A percentile compares a stretch with the other conserved stretches of the same genome.
Evolutionary conservation across 2,113 vertebrate species (phyloP).

Genomic region (Emydocephalus ijimae): DNA sequence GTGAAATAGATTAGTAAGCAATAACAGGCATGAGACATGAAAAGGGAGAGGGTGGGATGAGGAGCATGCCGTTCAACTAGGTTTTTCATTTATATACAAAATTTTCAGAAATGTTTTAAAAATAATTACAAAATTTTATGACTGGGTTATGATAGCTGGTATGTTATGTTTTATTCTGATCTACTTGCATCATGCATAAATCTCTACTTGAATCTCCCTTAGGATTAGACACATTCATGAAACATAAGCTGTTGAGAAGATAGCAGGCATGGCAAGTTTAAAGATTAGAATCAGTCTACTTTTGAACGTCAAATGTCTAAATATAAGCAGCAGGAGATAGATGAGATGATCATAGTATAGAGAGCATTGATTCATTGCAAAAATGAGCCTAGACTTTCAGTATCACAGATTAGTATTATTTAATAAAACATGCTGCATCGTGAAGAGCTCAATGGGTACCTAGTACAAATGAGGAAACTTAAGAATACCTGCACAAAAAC

Average conservation of each 20-base stretch:
- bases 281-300: not conserved
- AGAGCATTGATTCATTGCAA: not conserved
- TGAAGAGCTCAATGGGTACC: not conserved
- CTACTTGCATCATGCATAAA: not conserved
- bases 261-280: not conserved
- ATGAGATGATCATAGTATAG: not conserved
- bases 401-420: not conserved
- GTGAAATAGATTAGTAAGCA: slow-evolving; percentile 57
- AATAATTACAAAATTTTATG: not conserved
- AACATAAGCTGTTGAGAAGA: not conserved
- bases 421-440: not conserved
- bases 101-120: accelerated
- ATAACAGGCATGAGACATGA: slow-evolving; percentile 52
- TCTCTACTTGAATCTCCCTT: not conserved
- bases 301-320: not conserved
- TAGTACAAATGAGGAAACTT: not conserved
- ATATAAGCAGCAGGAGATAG: not conserved
- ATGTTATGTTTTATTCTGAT: not conserved
- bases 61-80: slow-evolving; percentile 21
- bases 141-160: slow-evolving; percentile 4
- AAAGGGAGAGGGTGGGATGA: slow-evolving; percentile 3
- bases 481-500: not conserved
- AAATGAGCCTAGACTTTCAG: not conserved
- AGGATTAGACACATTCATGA: not conserved
- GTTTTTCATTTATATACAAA: slow-evolving; percentile 40